A percentile compares a stretch with the other conserved stretches of the same genome.
phyloP scores from a whole-genome alignment of 2,113 vertebrate species.

The Baryphthengus martii region DNA sequence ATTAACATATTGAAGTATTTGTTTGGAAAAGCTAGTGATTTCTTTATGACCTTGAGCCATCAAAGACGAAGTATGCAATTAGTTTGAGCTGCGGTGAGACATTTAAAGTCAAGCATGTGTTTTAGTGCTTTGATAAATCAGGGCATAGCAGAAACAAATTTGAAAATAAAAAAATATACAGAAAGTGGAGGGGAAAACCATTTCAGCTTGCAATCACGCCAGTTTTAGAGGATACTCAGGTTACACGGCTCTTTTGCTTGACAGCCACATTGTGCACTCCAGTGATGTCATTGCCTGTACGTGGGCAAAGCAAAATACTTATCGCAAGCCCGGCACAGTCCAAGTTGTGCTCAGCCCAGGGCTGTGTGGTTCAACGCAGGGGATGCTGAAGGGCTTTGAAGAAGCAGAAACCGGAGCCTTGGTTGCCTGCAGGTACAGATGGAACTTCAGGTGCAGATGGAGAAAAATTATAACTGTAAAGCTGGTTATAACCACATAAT shows the following conservation, averaged over 20 bases:
- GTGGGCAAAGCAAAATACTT: rapidly evolving
- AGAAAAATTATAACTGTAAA: neutral
- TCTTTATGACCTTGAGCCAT: constrained; percentile 58
- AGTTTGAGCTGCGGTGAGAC: constrained; percentile 20
- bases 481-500: neutral
- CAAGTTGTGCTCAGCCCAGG: neutral
- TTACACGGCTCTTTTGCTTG: neutral
- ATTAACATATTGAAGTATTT: constrained; percentile 48
- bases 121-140: constrained; percentile 51
- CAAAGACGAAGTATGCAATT: constrained; percentile 42
- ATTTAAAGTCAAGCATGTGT: constrained; percentile 51
- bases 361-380: rapidly evolving
- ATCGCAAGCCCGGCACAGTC: rapidly evolving
- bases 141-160: constrained; percentile 22
- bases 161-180: constrained; percentile 44
- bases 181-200: neutral
- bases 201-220: neutral
- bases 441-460: neutral
- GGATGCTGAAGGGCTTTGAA: neutral
- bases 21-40: constrained; percentile 48
- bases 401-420: neutral
- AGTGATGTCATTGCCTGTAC: neutral
- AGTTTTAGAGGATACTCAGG: neutral
- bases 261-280: too few relatives aligned
- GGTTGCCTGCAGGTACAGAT: neutral